Conservation (phyloP, 1,140 invertebrate genomes). For the Pemphigus obesinymphae region DNA sequence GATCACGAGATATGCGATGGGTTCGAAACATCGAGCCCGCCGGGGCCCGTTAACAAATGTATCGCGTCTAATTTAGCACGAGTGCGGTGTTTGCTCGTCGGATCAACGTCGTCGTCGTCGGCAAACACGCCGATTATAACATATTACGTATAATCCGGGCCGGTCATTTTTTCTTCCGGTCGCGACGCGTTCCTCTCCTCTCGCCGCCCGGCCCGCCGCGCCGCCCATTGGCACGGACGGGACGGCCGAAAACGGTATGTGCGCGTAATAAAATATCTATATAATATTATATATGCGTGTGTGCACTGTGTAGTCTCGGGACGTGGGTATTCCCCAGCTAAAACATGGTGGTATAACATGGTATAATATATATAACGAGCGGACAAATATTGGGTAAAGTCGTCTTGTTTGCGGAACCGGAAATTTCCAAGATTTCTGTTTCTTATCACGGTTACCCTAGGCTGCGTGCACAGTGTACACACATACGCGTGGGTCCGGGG, state of each 20-base stretch:
- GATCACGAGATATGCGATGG: background rate
- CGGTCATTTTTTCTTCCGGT: background rate
- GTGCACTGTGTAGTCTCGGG: background rate
- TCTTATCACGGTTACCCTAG: constrained; percentile 10
- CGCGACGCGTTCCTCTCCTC: background rate
- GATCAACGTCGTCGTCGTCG: background rate
- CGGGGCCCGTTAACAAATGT: background rate
- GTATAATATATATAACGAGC: constrained; percentile 5
- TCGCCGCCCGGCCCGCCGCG: background rate
- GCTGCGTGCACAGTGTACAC: background rate
- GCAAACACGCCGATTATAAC: background rate
- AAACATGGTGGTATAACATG: no score
- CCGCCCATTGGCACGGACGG: no score
- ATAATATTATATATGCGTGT: background rate
- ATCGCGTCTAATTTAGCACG: background rate
- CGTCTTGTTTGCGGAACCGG: constrained; percentile 9
- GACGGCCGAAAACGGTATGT: background rate
- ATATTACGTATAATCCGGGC: background rate
- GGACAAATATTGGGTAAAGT: constrained; percentile 18
- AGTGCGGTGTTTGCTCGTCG: background rate
- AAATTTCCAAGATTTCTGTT: constrained; percentile 35
- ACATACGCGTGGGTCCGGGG: background rate
- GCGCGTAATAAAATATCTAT: background rate
- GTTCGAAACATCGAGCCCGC: background rate
- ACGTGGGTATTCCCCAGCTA: background rate